phyloP scores from a whole-genome alignment of 2,797 vertebrate species.

The Hydrocynus forskahlii region DNA sequence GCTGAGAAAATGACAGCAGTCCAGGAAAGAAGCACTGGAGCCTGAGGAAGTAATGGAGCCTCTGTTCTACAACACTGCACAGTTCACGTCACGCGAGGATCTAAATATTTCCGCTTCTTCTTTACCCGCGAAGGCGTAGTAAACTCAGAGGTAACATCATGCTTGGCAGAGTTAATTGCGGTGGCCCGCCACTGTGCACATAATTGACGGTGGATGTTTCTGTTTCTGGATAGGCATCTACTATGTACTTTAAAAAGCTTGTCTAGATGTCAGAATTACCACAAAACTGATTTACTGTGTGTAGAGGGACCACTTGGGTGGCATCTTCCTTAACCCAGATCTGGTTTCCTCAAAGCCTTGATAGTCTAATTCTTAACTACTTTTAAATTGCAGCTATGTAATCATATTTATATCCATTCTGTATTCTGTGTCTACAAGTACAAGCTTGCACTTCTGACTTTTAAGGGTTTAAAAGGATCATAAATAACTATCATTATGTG shows the following conservation, averaged over 20 bases:
- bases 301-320: neutral
- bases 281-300: neutral
- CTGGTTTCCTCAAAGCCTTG: neutral
- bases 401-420: no score
- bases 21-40: neutral
- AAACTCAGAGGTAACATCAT: constrained; percentile 4
- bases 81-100: constrained; percentile 8
- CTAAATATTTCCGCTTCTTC: constrained; percentile 8
- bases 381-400: neutral
- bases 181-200: neutral
- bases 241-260: neutral
- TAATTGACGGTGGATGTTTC: neutral
- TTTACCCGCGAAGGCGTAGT: neutral
- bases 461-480: no score
- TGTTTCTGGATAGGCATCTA: constrained; percentile 12
- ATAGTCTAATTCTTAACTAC: neutral
- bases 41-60: constrained; percentile 20
- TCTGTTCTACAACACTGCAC: neutral
- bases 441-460: no score
- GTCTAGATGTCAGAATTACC: constrained; percentile 7
- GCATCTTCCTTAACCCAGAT: neutral
- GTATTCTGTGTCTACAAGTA: no score
- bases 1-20: neutral
- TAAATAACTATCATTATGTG: no score
- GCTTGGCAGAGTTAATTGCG: constrained; percentile 1